Percentiles rank a stretch among this genome's conserved stretches.
Evolutionary conservation across 2,888 invertebrate genomes (phyloP).

Genomic region (Lasiommata megera): DNA sequence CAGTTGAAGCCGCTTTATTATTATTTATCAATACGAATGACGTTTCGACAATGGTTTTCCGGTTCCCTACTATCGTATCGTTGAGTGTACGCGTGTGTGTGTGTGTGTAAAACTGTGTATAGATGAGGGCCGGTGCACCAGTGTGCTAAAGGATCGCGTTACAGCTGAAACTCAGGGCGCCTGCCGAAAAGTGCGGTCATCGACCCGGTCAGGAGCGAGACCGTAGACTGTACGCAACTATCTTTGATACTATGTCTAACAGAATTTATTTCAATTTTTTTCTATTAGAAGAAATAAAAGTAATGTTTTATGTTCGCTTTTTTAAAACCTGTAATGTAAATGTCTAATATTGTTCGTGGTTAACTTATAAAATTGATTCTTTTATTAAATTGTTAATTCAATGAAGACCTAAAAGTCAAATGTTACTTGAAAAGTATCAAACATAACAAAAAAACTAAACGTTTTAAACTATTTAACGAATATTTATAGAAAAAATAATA

Average conservation of each 20-base stretch:
- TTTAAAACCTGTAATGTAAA: too few relatives aligned
- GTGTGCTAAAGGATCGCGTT: constrained; percentile 73
- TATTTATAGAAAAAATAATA: too few relatives aligned
- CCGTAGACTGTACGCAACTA: constrained; percentile 50
- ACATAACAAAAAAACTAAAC: too few relatives aligned
- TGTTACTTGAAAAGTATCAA: too few relatives aligned
- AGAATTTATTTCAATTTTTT: constrained; percentile 23
- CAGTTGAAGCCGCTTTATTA: constrained; percentile 34
- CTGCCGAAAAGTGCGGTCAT: constrained; percentile 78
- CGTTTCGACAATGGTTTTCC: constrained; percentile 52
- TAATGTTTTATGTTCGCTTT: too few relatives aligned
- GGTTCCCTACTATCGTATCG: constrained; percentile 37
- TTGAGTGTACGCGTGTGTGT: constrained; percentile 23
- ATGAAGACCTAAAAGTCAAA: too few relatives aligned
- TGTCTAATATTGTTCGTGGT: too few relatives aligned
- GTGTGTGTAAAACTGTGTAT: constrained; percentile 29
- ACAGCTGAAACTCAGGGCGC: constrained; percentile 79
- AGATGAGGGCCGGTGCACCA: constrained; percentile 31
- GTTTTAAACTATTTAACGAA: too few relatives aligned
- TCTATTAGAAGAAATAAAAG: too few relatives aligned
- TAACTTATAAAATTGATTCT: too few relatives aligned
- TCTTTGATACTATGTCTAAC: constrained; percentile 53
- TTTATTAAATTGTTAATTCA: too few relatives aligned
- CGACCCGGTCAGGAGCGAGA: constrained; percentile 73
- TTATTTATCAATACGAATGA: constrained; percentile 43